Evolutionary conservation across 2,113 vertebrate genomes (phyloP).

Genomic region (Megatriorchis doriae): DNA sequence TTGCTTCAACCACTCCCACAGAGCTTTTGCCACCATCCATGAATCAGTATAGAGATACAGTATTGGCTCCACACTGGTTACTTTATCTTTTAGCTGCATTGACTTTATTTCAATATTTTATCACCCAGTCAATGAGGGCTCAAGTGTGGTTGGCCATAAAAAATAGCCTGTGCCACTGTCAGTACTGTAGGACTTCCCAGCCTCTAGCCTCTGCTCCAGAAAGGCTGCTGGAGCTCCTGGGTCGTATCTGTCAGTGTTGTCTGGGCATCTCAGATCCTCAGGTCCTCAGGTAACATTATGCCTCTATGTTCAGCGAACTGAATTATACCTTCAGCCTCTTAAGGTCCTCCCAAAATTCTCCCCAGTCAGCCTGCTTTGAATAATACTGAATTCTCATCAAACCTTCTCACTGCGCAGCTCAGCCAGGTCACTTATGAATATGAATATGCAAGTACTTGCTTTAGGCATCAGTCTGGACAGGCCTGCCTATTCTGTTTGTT

Average conservation of each 20-base stretch:
- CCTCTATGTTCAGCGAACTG: background rate
- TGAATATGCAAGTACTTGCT: background rate
- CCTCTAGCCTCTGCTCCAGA: background rate
- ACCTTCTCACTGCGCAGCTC: background rate
- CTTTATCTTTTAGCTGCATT: background rate
- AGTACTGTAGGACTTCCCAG: background rate
- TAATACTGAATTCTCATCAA: background rate
- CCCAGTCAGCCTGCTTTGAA: background rate
- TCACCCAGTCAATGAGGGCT: background rate
- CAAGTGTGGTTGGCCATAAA: background rate
- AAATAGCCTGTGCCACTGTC: background rate
- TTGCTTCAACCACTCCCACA: no score
- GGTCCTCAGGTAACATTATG: background rate
- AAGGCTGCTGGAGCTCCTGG: background rate
- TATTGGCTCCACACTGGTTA: background rate
- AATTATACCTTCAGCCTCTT: background rate
- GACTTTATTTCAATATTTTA: background rate
- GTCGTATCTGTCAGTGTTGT: background rate
- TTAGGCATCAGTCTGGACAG: background rate
- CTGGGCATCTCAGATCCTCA: background rate
- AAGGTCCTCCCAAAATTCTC: background rate
- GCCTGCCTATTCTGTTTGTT: background rate
- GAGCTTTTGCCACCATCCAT: no score
- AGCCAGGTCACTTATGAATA: background rate
- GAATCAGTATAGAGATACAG: no score